phyloP scores from a whole-genome alignment of 2,113 vertebrate genomes.

The Ictalurus furcatus region DNA sequence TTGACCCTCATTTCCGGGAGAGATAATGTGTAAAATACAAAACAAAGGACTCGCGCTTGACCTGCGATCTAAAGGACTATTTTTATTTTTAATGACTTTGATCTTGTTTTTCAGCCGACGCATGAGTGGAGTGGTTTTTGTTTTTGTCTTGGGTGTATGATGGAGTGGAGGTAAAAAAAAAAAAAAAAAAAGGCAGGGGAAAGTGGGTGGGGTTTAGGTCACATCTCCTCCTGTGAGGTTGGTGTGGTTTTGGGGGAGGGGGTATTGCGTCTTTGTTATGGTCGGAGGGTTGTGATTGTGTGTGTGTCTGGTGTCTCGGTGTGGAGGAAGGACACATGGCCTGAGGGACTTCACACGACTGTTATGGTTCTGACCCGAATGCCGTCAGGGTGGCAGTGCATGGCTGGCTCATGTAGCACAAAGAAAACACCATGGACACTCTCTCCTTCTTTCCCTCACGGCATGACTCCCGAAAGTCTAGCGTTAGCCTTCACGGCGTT shows the following conservation, averaged over 20 bases:
- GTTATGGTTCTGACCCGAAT: constrained; percentile 55
- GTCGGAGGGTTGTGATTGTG: constrained; percentile 33
- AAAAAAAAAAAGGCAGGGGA: neutral
- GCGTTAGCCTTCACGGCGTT: constrained; percentile 23
- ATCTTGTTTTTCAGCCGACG: constrained; percentile 51
- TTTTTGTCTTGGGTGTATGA: constrained; percentile 51
- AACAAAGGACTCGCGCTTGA: constrained; percentile 59
- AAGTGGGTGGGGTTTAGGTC: constrained; percentile 10
- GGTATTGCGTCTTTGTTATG: constrained; percentile 37
- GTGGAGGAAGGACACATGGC: neutral
- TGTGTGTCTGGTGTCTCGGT: neutral
- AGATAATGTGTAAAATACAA: neutral
- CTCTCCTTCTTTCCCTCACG: neutral
- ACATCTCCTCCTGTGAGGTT: neutral
- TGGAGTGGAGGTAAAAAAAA: neutral
- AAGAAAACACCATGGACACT: constrained; percentile 15
- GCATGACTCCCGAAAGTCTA: neutral
- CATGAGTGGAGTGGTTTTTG: constrained; percentile 54
- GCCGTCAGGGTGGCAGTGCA: constrained; percentile 61
- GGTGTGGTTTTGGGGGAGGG: neutral
- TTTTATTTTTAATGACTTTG: constrained; percentile 38
- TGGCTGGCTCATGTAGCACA: constrained; percentile 76
- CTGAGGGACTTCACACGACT: constrained; percentile 49
- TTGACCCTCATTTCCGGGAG: constrained; percentile 56
- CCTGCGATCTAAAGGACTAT: constrained; percentile 61